Conservation (phyloP, 2,113 vertebrate genomes). For the Helogale parvula region DNA sequence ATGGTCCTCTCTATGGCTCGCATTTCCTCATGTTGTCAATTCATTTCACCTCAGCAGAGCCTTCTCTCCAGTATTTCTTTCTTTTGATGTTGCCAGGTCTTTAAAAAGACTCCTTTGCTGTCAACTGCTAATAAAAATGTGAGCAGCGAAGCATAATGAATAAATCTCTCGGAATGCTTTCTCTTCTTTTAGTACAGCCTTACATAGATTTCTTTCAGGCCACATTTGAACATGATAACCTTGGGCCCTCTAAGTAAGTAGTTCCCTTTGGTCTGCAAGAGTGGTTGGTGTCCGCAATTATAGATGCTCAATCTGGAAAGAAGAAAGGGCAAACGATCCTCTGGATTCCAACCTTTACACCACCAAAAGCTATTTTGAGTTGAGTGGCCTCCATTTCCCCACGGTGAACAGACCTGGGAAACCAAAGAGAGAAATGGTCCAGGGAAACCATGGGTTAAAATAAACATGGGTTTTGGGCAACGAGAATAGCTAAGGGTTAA, state of each 20-base stretch:
- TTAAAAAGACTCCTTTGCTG: constrained; percentile 27
- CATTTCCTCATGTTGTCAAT: constrained; percentile 17
- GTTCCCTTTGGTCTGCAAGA: not conserved
- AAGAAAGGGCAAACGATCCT: not conserved
- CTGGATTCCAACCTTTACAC: not conserved
- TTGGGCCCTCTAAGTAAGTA: not conserved
- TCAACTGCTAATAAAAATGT: constrained; percentile 36
- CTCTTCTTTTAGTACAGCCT: not conserved
- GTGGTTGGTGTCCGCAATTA: not conserved
- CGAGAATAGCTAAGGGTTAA: not conserved
- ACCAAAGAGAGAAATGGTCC: not conserved
- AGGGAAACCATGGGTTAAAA: not conserved
- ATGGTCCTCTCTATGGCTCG: not conserved
- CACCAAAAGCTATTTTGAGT: not conserved
- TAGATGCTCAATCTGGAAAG: not conserved
- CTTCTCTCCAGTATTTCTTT: not conserved
- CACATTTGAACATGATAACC: not conserved
- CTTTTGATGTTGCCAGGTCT: not conserved
- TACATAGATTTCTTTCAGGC: not conserved
- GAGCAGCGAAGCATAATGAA: not conserved
- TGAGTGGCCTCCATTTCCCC: not conserved
- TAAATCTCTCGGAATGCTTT: not conserved
- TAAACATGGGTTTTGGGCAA: not conserved
- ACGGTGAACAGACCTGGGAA: not conserved
- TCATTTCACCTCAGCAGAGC: constrained; percentile 17